A percentile compares a stretch with the other conserved stretches of the same genome.
Evolutionary conservation across 1,140 invertebrate genomes (phyloP).

Genomic region (Aporrectodea caliginosa): DNA sequence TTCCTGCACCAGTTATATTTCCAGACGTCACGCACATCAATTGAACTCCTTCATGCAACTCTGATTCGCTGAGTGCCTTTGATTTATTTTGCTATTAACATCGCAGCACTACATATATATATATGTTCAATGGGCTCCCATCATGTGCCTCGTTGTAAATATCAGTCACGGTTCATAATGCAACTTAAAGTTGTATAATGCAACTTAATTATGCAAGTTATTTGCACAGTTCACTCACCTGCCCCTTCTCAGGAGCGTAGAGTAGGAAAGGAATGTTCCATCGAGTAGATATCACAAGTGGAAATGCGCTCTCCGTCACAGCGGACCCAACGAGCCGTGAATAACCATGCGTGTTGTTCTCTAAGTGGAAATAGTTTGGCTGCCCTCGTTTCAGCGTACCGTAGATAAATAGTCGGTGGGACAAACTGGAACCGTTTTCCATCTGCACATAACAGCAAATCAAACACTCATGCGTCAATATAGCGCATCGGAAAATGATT

Average conservation of each 20-base stretch:
- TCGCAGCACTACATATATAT: too few species aligned
- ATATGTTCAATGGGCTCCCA: too few species aligned
- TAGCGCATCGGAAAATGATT: background rate
- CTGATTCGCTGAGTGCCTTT: too few species aligned
- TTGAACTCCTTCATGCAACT: too few species aligned
- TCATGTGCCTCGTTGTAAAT: too few species aligned
- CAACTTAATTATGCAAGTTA: background rate
- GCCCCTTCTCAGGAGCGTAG: constrained; percentile 63
- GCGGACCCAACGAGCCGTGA: constrained; percentile 67
- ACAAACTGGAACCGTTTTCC: background rate
- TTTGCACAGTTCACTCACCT: constrained; percentile 46
- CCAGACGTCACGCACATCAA: too few species aligned
- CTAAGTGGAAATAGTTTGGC: constrained; percentile 74
- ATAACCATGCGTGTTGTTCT: constrained; percentile 64
- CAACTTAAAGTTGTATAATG: too few species aligned
- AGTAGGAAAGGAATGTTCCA: constrained; percentile 87
- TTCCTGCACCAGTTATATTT: too few species aligned
- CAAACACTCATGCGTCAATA: background rate
- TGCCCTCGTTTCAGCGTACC: constrained; percentile 81
- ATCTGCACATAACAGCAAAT: background rate
- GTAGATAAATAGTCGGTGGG: constrained; percentile 73
- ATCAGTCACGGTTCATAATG: too few species aligned
- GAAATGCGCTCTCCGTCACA: constrained; percentile 69
- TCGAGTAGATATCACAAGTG: constrained; percentile 68
- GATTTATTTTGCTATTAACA: too few species aligned